phyloP scores from a whole-genome alignment of 2,113 vertebrate species.

The Serilophus lunatus region DNA sequence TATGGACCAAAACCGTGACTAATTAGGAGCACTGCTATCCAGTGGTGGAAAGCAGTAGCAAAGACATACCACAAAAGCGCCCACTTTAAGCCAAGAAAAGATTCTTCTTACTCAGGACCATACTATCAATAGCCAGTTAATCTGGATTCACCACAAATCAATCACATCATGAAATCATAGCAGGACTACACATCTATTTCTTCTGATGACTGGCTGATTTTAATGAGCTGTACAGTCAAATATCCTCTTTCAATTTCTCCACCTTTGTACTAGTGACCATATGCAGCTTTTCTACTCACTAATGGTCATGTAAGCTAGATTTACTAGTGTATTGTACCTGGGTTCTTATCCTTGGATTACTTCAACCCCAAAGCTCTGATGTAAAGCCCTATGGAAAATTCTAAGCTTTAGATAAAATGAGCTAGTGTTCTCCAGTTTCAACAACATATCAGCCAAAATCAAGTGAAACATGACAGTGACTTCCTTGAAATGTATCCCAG shows the following conservation, averaged over 20 bases:
- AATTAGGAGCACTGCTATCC: neutral
- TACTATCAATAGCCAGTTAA: neutral
- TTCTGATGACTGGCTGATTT: neutral
- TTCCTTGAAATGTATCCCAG: conserved; percentile 40
- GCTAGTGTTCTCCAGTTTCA: conserved; percentile 28
- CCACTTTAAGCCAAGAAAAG: neutral
- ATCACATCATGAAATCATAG: neutral
- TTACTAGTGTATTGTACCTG: neutral
- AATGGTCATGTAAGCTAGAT: neutral
- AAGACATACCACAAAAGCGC: neutral
- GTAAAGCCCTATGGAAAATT: conserved; percentile 19
- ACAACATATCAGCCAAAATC: neutral
- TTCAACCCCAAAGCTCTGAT: neutral
- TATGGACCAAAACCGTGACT: neutral
- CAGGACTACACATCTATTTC: neutral
- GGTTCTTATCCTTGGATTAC: neutral
- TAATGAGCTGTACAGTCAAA: neutral
- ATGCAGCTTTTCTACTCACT: neutral
- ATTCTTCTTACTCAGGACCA: neutral
- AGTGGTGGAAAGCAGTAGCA: neutral
- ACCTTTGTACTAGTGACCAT: neutral
- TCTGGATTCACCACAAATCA: neutral
- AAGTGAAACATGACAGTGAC: conserved; percentile 30
- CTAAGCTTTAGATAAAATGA: conserved; percentile 33
- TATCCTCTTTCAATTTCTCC: neutral